phyloP scores from a whole-genome alignment of 2,797 vertebrate species.

The Sebastes nivosus region DNA sequence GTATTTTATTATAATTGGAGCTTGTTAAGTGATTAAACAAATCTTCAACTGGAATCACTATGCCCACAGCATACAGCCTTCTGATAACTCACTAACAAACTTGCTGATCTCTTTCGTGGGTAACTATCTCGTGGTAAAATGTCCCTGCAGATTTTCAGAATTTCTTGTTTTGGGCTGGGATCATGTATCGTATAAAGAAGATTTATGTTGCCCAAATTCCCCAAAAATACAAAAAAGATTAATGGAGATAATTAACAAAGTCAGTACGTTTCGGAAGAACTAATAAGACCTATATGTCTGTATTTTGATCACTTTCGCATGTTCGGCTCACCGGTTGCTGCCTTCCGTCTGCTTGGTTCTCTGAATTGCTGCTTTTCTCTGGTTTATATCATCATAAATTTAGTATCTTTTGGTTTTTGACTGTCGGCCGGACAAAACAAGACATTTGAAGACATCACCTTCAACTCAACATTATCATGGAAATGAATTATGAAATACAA shows the following conservation, averaged over 20 bases:
- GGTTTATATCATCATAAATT: too few relatives aligned
- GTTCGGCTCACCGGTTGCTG: not conserved
- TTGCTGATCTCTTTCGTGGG: not conserved
- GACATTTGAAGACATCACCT: not conserved
- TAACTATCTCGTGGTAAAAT: not conserved
- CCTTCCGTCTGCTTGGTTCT: too few relatives aligned
- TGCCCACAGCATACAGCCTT: not conserved
- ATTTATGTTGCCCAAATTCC: not conserved
- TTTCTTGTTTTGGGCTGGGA: not conserved
- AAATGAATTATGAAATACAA: not conserved
- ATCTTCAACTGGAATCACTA: not conserved
- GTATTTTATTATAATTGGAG: not conserved
- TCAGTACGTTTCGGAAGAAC: not conserved
- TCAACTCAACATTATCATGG: not conserved
- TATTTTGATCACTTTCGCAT: not conserved
- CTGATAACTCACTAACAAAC: not conserved
- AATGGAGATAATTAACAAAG: not conserved
- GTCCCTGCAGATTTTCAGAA: not conserved
- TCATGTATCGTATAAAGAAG: not conserved
- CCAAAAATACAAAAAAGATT: not conserved
- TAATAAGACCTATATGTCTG: not conserved
- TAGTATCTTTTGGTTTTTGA: not conserved
- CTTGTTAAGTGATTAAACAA: not conserved
- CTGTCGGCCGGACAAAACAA: not conserved
- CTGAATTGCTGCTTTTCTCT: too few relatives aligned